phyloP scores from a whole-genome alignment of 1,140 invertebrate species.

The Bursaphelenchus mucronatus region DNA sequence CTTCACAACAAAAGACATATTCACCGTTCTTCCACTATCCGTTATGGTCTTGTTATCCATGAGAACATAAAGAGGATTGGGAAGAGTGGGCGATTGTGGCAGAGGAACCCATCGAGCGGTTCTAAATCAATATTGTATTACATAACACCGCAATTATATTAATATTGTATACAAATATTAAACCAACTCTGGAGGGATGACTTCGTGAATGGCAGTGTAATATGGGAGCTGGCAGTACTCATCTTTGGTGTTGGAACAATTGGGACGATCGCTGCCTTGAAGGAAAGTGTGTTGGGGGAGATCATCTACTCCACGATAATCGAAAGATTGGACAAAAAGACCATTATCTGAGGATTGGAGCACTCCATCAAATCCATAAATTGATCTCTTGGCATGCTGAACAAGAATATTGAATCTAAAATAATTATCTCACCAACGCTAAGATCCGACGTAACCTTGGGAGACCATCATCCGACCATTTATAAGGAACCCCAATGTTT shows the following conservation, averaged over 20 bases:
- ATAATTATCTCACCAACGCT: slow-evolving; percentile 42
- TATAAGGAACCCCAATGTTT: slow-evolving; percentile 53
- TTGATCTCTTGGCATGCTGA: slow-evolving; percentile 55
- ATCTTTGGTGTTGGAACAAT: slow-evolving; percentile 51
- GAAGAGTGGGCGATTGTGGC: slow-evolving; percentile 39
- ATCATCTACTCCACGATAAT: slow-evolving; percentile 55
- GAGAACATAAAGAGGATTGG: slow-evolving; percentile 42
- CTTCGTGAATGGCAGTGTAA: slow-evolving; percentile 58
- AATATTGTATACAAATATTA: slow-evolving; percentile 10
- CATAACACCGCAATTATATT: slow-evolving; percentile 42
- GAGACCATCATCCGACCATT: slow-evolving; percentile 49
- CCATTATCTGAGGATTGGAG: slow-evolving; percentile 39
- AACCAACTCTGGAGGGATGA: slow-evolving; percentile 52
- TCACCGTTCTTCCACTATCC: slow-evolving; percentile 30
- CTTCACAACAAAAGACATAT: slow-evolving; percentile 47
- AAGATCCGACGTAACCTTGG: slow-evolving; percentile 54
- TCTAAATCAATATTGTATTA: slow-evolving; percentile 45
- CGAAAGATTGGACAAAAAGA: slow-evolving; percentile 55
- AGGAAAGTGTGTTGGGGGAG: slow-evolving; percentile 57
- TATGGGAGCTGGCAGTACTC: slow-evolving; percentile 59
- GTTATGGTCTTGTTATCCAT: slow-evolving; percentile 46
- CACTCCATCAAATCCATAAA: slow-evolving; percentile 53
- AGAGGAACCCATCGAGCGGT: slow-evolving; percentile 55
- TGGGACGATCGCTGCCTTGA: slow-evolving; percentile 49
- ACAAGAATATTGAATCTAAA: slow-evolving; percentile 16